A percentile compares a stretch with the other conserved stretches of the same genome.
phyloP scores from a whole-genome alignment of 2,888 invertebrate genomes.

The Meganola albula region DNA sequence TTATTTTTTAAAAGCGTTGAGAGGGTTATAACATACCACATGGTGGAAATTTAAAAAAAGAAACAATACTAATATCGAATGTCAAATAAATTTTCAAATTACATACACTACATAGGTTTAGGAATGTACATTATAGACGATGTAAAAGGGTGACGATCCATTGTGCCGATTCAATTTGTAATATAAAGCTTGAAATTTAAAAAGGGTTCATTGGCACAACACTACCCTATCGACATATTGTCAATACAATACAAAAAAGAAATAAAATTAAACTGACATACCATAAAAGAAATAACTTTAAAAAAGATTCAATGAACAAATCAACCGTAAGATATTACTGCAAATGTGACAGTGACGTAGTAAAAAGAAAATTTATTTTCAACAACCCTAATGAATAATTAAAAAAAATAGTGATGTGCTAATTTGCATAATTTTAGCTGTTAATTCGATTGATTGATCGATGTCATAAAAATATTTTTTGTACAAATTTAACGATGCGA shows the following conservation, averaged over 20 bases:
- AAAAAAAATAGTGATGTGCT: conserved; percentile 33
- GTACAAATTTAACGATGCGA: conserved; percentile 52
- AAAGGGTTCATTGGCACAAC: conserved; percentile 61
- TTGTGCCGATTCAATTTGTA: conserved; percentile 70
- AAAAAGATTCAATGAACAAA: conserved; percentile 58
- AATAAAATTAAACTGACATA: conserved; percentile 74
- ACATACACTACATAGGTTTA: conserved; percentile 45
- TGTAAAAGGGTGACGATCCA: conserved; percentile 46
- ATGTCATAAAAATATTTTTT: conserved; percentile 55
- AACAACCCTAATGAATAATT: conserved; percentile 62
- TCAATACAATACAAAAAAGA: conserved; percentile 61
- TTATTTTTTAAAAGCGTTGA: conserved; percentile 10
- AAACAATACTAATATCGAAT: conserved; percentile 29
- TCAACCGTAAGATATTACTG: conserved; percentile 63
- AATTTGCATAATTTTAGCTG: conserved; percentile 56
- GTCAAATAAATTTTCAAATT: conserved; percentile 53
- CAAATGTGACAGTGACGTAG: conserved; percentile 48
- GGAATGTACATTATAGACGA: conserved; percentile 34
- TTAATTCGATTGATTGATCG: conserved; percentile 60
- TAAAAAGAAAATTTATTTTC: conserved; percentile 59
- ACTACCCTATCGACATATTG: conserved; percentile 74
- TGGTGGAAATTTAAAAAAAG: conserved; percentile 21
- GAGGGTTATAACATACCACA: conserved; percentile 25
- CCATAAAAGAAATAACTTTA: conserved; percentile 73
- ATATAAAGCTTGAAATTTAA: conserved; percentile 69